A percentile compares a stretch with the other conserved stretches of the same genome.
phyloP scores from a whole-genome alignment of 2,113 vertebrate genomes.

The Poicephalus meyeri region DNA sequence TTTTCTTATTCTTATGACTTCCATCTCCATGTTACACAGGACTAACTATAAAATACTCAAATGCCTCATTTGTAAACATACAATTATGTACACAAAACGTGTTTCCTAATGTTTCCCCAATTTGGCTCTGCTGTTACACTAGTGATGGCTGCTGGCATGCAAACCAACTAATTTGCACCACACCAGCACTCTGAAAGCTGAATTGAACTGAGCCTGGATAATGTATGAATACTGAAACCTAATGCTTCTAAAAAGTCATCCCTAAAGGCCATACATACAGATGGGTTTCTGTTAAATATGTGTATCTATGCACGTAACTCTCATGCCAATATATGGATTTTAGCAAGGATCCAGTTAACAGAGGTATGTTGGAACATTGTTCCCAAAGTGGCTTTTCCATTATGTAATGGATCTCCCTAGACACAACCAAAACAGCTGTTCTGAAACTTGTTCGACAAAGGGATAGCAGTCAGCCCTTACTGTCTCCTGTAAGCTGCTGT shows the following conservation, averaged over 20 bases:
- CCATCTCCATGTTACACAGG: neutral
- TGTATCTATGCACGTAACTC: neutral
- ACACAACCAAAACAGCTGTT: neutral
- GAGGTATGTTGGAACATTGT: neutral
- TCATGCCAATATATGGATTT: neutral
- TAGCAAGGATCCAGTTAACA: neutral
- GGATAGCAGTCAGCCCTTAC: neutral
- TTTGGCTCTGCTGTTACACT: constrained; percentile 31
- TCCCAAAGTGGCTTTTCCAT: neutral
- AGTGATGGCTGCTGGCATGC: constrained; percentile 25
- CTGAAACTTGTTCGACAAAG: neutral
- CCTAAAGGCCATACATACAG: neutral
- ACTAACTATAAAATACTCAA: constrained; percentile 47
- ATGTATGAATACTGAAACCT: constrained; percentile 23
- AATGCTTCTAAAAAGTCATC: constrained; percentile 3
- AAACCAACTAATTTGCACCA: neutral
- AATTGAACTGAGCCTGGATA: constrained; percentile 26
- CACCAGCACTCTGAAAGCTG: constrained; percentile 19
- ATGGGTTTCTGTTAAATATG: neutral
- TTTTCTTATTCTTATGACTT: constrained; percentile 57
- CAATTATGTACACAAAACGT: constrained; percentile 34
- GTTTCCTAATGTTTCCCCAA: constrained; percentile 27
- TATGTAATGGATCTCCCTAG: neutral
- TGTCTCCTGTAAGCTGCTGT: neutral
- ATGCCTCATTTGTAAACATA: constrained; percentile 62